A percentile compares a stretch with the other conserved stretches of the same genome.
These are phyloP conservation scores for Porites australiensis DNA, from an alignment of 64 coral and sea anemone species.

Conservation along the genomic window DNA sequence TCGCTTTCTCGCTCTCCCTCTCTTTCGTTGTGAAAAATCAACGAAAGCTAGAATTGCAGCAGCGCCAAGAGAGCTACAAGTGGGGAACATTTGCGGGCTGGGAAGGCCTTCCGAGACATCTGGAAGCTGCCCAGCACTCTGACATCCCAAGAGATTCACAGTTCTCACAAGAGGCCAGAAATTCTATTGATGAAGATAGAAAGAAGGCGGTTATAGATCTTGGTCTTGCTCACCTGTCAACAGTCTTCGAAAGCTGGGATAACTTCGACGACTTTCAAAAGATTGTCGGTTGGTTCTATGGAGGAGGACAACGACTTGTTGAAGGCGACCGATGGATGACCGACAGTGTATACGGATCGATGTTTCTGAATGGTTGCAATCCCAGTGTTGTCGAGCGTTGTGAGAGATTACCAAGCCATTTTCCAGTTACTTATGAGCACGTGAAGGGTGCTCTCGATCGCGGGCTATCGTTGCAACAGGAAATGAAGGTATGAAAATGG, in stretches of 20 bases:
- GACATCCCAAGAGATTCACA: constrained; percentile 83
- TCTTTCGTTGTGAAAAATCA: constrained; percentile 38
- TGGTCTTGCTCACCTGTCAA: constrained; percentile 64
- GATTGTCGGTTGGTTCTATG: constrained; percentile 51
- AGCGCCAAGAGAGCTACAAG: constrained; percentile 72
- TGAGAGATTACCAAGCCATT: constrained; percentile 68
- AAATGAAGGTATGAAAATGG: constrained; percentile 56
- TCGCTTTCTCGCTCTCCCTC: background rate
- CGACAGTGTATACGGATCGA: constrained; percentile 83
- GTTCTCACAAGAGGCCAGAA: constrained; percentile 70
- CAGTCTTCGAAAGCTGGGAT: constrained; percentile 69
- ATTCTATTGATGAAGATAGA: constrained; percentile 53
- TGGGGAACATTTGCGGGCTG: constrained; percentile 47
- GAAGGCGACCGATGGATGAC: constrained; percentile 79
- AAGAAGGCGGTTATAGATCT: constrained; percentile 52
- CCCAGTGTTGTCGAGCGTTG: constrained; percentile 82
- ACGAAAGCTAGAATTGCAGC: constrained; percentile 57
- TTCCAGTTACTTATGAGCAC: constrained; percentile 79
- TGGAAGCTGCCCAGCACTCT: constrained; percentile 59
- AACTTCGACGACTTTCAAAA: constrained; percentile 77
- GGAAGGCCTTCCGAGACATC: constrained; percentile 65
- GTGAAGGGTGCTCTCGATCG: constrained; percentile 74
- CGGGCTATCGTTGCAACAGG: constrained; percentile 68
- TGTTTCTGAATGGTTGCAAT: constrained; percentile 91
- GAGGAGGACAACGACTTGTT: constrained; percentile 44